Conservation (phyloP, 2,113 vertebrate species). For the Labeo rohita region DNA sequence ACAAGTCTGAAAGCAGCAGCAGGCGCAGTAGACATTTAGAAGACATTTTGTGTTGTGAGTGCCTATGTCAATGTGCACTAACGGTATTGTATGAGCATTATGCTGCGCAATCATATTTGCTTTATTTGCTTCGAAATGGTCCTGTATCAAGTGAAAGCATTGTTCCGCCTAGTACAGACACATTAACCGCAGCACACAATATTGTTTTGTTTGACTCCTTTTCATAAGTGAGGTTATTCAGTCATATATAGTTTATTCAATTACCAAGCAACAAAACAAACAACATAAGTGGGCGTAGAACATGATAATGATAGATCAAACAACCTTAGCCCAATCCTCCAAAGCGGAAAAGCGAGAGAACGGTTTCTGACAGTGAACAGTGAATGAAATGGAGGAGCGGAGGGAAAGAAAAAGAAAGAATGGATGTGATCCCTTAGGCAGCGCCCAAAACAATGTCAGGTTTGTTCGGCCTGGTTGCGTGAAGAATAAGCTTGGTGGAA, state of each 20-base stretch:
- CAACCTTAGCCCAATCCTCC: conserved; percentile 17
- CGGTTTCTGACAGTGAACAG: conserved; percentile 24
- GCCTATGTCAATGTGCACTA: neutral
- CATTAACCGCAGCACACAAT: neutral
- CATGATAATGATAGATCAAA: conserved; percentile 42
- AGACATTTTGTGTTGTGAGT: neutral
- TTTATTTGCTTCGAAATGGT: neutral
- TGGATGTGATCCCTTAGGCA: conserved; percentile 66
- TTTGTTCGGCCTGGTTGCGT: conserved; percentile 70
- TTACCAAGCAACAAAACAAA: conserved; percentile 27
- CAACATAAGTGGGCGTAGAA: conserved; percentile 26
- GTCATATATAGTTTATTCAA: conserved; percentile 28
- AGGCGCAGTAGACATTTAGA: neutral
- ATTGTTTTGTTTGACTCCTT: neutral
- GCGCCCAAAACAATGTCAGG: conserved; percentile 73
- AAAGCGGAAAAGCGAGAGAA: conserved; percentile 26
- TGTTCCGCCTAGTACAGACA: neutral
- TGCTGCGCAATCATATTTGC: neutral
- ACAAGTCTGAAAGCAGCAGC: neutral
- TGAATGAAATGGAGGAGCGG: conserved; percentile 41
- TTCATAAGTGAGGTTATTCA: conserved; percentile 19
- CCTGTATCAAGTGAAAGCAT: neutral
- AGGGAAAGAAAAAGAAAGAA: conserved; percentile 63
- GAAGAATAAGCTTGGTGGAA: conserved; percentile 72
- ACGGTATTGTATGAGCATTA: neutral